phyloP scores from a whole-genome alignment of 2,888 invertebrate genomes.

The Dynastes tityus region DNA sequence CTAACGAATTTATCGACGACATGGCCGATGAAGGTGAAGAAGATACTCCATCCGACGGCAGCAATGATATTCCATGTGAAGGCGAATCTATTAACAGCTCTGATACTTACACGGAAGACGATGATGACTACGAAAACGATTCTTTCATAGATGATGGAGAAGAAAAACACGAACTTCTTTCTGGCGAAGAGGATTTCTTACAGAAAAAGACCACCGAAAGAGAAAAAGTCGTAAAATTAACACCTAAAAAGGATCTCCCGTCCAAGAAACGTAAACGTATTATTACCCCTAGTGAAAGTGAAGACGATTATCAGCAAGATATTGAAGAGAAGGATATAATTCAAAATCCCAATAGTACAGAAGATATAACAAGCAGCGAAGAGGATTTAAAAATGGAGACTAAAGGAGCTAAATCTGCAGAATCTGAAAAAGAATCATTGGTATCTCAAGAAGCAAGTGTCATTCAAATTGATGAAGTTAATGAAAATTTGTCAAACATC shows the following conservation, averaged over 20 bases:
- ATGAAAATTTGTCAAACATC: background rate
- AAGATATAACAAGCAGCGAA: slow-evolving; percentile 27
- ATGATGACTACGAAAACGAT: slow-evolving; percentile 61
- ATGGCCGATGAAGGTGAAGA: slow-evolving; percentile 68
- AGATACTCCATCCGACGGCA: slow-evolving; percentile 66
- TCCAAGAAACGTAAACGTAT: slow-evolving; percentile 54
- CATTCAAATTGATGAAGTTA: background rate
- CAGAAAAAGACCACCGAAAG: slow-evolving; percentile 34
- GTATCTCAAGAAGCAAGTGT: background rate
- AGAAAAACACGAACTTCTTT: slow-evolving; percentile 61
- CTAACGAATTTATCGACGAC: slow-evolving; percentile 59
- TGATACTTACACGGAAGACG: slow-evolving; percentile 58
- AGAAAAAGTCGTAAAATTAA: background rate
- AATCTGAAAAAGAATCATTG: background rate
- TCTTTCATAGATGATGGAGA: slow-evolving; percentile 64
- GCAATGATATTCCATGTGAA: slow-evolving; percentile 66
- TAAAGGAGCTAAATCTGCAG: background rate
- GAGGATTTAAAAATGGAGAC: slow-evolving; percentile 12
- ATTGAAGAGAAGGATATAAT: slow-evolving; percentile 15
- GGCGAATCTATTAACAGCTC: slow-evolving; percentile 66
- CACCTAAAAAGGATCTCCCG: slow-evolving; percentile 20
- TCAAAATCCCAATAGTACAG: background rate
- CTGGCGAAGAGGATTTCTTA: slow-evolving; percentile 62
- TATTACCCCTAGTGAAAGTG: slow-evolving; percentile 49
- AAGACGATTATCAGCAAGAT: slow-evolving; percentile 52